Percentiles rank a stretch among this genome's conserved stretches.
Conservation (phyloP, 1,140 invertebrate genomes). For the Saccostrea cuccullata region DNA sequence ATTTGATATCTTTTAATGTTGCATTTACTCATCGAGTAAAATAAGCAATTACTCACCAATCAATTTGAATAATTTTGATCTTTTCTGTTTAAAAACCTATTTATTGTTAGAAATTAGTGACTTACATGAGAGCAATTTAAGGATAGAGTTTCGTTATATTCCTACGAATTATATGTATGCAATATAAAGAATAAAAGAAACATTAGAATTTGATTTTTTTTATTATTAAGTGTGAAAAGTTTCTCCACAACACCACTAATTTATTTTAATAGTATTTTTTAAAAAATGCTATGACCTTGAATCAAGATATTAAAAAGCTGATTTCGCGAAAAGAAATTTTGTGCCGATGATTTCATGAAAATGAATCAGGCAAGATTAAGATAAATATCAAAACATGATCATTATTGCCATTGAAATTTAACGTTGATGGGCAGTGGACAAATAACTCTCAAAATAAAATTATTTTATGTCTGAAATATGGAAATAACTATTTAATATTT, state of each 20-base stretch:
- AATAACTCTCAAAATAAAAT: background rate
- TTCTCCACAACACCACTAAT: no score
- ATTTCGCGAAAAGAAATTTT: slow-evolving; percentile 21
- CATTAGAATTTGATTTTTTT: no score
- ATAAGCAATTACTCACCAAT: background rate
- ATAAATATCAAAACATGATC: background rate
- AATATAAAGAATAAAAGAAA: no score
- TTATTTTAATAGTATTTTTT: no score
- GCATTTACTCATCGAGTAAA: background rate
- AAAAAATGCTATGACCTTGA: background rate
- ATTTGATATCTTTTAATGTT: background rate
- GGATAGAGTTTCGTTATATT: no score
- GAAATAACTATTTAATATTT: background rate
- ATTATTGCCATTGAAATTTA: background rate
- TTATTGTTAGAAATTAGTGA: no score
- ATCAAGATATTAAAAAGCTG: background rate
- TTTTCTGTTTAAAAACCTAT: no score
- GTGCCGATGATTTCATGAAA: background rate
- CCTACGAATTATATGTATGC: no score
- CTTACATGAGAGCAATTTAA: no score
- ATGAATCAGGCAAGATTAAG: slow-evolving; percentile 19
- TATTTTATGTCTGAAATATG: slow-evolving; percentile 19
- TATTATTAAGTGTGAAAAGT: no score
- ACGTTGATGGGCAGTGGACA: background rate
- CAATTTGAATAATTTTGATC: no score